These are phyloP conservation scores for Merops nubicus DNA, from an alignment of 2,113 vertebrate species.

Conservation along the genomic window DNA sequence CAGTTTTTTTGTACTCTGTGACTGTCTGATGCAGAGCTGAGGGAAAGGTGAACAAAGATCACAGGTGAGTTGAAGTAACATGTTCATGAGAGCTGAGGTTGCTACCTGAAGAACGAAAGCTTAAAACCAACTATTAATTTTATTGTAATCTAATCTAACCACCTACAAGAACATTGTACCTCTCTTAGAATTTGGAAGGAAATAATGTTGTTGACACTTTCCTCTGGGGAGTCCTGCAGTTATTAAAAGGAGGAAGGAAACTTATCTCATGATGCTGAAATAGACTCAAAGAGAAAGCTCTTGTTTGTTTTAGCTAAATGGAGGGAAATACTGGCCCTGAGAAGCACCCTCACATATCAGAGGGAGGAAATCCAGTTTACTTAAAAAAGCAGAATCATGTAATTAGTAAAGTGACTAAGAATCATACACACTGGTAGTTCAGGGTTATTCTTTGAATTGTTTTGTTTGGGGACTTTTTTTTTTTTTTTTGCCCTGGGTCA, in stretches of 20 bases:
- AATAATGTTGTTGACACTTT: constrained; percentile 27
- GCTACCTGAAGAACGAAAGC: neutral
- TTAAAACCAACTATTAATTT: neutral
- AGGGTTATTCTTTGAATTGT: neutral
- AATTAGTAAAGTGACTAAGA: neutral
- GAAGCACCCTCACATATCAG: neutral
- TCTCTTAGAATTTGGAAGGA: constrained; percentile 11
- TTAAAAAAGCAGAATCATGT: neutral
- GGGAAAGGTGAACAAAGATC: neutral
- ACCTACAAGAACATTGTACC: neutral
- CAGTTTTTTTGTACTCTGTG: neutral
- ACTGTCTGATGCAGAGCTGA: neutral
- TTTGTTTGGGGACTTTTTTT: neutral
- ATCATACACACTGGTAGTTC: neutral
- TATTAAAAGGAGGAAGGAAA: constrained; percentile 64
- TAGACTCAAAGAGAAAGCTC: constrained; percentile 32
- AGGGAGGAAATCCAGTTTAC: constrained; percentile 47
- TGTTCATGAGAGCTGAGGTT: neutral
- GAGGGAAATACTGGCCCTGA: constrained; percentile 35
- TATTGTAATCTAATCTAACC: constrained; percentile 18
- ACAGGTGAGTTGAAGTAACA: neutral
- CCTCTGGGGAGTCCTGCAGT: neutral
- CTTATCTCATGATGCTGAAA: constrained; percentile 33
- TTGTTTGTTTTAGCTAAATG: constrained; percentile 54
- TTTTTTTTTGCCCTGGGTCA: neutral